Conservation (phyloP, 2,888 invertebrate species). For the Chloroclysta siterata region DNA sequence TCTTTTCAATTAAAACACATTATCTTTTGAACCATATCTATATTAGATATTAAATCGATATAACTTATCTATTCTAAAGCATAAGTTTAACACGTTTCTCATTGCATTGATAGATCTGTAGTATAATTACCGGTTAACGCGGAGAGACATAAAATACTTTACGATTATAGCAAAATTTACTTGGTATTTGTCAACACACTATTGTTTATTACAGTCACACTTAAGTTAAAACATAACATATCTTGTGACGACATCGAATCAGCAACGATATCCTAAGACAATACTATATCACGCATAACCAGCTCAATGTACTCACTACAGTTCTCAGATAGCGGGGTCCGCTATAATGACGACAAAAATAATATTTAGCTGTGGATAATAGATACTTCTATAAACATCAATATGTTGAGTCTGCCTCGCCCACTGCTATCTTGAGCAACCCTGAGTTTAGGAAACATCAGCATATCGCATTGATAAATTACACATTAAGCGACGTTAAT, state of each 20-base stretch:
- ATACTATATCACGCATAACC: constrained; percentile 6
- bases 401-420: background rate
- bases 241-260: constrained; percentile 29
- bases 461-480: constrained; percentile 13
- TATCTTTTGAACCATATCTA: constrained; percentile 13
- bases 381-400: background rate
- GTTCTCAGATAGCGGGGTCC: constrained; percentile 1
- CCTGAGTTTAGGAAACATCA: constrained; percentile 8
- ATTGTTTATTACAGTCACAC: constrained; percentile 37
- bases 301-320: background rate
- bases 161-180: constrained; percentile 15
- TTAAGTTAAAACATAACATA: constrained; percentile 24
- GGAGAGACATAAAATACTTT: constrained; percentile 1
- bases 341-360: background rate
- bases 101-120: constrained; percentile 6
- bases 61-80: constrained; percentile 12
- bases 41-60: constrained; percentile 14
- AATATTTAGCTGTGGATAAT: background rate
- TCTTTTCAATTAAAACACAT: constrained; percentile 5
- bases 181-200: constrained; percentile 24
- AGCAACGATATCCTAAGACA: constrained; percentile 25
- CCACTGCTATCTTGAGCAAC: constrained; percentile 7
- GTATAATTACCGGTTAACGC: constrained; percentile 1
- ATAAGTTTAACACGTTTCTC: constrained; percentile 23
- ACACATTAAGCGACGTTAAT: constrained; percentile 41